Evolutionary conservation across 2,888 invertebrate genomes (phyloP), one percentile per base, ranked within the genome.

Genomic region (Cetonia aurata): DNA sequence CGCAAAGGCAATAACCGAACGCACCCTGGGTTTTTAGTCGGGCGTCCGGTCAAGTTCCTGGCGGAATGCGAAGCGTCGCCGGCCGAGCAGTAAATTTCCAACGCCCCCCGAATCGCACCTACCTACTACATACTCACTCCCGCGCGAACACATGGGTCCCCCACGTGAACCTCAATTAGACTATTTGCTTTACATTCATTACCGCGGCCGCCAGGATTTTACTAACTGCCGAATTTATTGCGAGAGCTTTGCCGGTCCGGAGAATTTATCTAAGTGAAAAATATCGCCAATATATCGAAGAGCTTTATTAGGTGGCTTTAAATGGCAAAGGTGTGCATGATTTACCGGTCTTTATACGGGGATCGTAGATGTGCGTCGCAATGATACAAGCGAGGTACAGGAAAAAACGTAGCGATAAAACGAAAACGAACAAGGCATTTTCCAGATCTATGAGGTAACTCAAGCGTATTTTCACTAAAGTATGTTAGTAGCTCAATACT

Each of bases 101-200:
- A 75, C 75, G 75, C 62, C 62, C 62, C 60, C 62, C 37, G 62
- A 62, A 62, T 62, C 50, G 48, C 37, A 50, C 33, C 31, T 25
- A 37, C 37, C 37, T 37, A 10, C 57, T 17, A 59, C 9, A 33
- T 13, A 60, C 60, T 31, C 48, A 33, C 60, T 48, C 62, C 31
- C 76, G 77, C 78, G 77, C 76, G 76, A 77, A 79, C 82, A 83
- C 79, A 82, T 82, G 83, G 80, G 81, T 79, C 80, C 79, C 37
- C 77, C 80, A 81, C 81, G 81, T 80, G 81, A 79, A 79, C 80
- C 81, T 82, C 83, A 82, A 83, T 83, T 84, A 83, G 83, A 83
- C 83, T 83, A 83, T 84, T 83, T 83, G 83, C 83, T 82, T 82
- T 82, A 79, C 82, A 82, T 83, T 83, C 82, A 81, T 83, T 83